Conservation (phyloP, 2,113 vertebrate genomes). For the Mormyrus iriodes region DNA sequence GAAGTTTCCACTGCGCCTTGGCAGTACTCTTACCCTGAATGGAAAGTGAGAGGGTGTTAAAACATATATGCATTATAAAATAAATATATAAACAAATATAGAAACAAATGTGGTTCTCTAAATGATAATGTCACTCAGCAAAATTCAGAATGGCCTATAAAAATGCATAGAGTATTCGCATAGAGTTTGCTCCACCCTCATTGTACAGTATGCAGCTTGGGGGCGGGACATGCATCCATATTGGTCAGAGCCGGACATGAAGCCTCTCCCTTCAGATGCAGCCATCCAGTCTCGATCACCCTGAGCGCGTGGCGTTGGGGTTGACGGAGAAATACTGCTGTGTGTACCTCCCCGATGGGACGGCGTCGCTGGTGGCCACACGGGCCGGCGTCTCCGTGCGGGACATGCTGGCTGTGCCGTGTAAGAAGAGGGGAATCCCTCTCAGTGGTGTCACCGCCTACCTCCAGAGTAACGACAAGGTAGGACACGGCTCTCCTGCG, state of each 20-base stretch:
- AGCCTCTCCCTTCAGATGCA: constrained; percentile 48
- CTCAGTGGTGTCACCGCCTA: constrained; percentile 83
- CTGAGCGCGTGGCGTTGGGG: constrained; percentile 20
- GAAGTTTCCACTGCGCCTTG: background rate
- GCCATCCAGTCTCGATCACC: constrained; percentile 48
- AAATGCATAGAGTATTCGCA: background rate
- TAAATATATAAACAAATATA: background rate
- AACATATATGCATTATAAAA: background rate
- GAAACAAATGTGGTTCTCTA: background rate
- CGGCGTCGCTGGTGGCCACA: constrained; percentile 75
- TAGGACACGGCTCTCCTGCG: constrained; percentile 36
- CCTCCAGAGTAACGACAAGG: constrained; percentile 83
- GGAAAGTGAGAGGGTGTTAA: background rate
- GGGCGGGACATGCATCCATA: background rate
- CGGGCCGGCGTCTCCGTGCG: constrained; percentile 71
- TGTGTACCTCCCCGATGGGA: constrained; percentile 85
- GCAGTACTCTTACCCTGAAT: background rate
- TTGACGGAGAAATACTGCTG: constrained; percentile 80
- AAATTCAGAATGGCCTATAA: background rate
- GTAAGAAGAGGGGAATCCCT: constrained; percentile 85
- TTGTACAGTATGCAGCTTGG: background rate
- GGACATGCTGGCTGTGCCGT: constrained; percentile 78
- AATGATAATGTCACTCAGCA: background rate
- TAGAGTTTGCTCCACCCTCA: background rate
- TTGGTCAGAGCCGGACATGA: background rate